Base-by-base conservation (phyloP, 2,888 invertebrate species). In the Mimachlamys varia region DNA sequence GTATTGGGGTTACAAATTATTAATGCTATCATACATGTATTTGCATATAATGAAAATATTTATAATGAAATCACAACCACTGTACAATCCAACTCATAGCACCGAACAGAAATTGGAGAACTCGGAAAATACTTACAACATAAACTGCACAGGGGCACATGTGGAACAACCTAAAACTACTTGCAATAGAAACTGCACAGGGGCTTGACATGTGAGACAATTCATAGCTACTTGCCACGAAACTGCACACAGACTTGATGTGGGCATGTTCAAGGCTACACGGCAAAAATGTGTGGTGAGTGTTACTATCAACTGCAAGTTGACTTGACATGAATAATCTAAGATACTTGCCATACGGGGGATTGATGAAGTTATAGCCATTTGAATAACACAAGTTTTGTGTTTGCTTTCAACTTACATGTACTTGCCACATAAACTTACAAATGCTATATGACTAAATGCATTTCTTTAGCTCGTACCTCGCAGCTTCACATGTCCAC, bases 11-110 rank as follows among this genome's bases (percentile, higher is more conserved):
- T 76, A 76, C 27, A 76, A 10, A 22, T 58, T 10, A 76, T 76
- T n/a, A 76, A 76, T 62, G 62, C 62, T 62, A 62, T 62, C 22
- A 62, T 76, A 76, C 15, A n/a, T 58, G 58, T n/a, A 58, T 58
- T 58, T 58, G 58, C 58, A 58, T 58, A 58, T n/a, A 19, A 58
- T 58, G 19, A 58, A 58, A 58, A 58, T n/a, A 22, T 58, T 19
- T 58, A 58, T n/a, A 19, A n/a, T 44, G 22, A 58, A 58, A 33
- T 76, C 76, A 76, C 76, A 76, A 76, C 76, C 76, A 33, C 76
- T 76, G 76, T 76, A 76, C 76, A 76, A 76, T 58, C 22, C 0
- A 22, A 58, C 58, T 10, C 12, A 76, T 76, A 76, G 76, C 76
- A 76, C 76, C 76, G 17, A 15, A 76, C 27, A 33, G 33, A 76